Conservation (phyloP, 1,140 invertebrate species). For the Adelges cooleyi region DNA sequence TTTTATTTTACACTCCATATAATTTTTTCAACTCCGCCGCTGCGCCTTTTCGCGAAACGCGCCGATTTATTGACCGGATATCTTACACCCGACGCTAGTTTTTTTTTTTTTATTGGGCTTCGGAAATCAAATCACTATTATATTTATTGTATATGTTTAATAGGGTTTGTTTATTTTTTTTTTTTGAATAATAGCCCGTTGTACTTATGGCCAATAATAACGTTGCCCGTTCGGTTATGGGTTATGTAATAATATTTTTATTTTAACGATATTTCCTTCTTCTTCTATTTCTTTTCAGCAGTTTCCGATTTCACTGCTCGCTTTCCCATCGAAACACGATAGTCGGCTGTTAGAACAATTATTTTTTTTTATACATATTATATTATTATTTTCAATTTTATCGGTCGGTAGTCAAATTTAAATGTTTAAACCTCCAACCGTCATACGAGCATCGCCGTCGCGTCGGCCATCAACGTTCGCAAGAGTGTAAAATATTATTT, state of each 20-base stretch:
- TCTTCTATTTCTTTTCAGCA: no score
- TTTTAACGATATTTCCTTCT: no score
- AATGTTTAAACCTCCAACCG: neutral
- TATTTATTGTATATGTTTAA: neutral
- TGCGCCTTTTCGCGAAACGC: neutral
- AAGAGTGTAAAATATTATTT: neutral
- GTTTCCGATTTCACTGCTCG: constrained; percentile 5
- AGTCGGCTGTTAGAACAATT: constrained; percentile 7
- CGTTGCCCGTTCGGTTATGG: no score
- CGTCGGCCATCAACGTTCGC: neutral
- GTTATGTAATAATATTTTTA: neutral
- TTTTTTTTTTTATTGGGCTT: neutral
- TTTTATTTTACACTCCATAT: constrained; percentile 5
- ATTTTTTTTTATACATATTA: no score
- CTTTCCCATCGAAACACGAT: neutral
- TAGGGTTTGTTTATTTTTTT: no score
- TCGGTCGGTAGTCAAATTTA: neutral
- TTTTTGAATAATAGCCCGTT: constrained; percentile 10
- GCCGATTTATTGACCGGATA: constrained; percentile 11
- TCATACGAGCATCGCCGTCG: no score
- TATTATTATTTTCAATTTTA: neutral
- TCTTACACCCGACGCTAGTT: neutral
- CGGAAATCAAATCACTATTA: neutral
- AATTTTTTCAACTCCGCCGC: neutral
- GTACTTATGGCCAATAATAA: constrained; percentile 13